phyloP scores from a whole-genome alignment of 1,140 invertebrate genomes.

The Formica exsecta region DNA sequence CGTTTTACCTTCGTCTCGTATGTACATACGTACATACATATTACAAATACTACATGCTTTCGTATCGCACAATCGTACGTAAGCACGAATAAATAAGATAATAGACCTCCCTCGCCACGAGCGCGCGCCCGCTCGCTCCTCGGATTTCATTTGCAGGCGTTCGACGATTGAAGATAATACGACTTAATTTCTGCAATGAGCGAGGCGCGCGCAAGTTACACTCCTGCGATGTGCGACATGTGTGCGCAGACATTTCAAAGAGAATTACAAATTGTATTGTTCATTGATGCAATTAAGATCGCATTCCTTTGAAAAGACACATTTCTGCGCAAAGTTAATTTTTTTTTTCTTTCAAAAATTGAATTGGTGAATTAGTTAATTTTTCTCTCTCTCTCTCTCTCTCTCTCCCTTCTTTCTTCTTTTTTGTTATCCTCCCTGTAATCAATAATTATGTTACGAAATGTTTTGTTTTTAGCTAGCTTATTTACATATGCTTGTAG shows the following conservation, averaged over 20 bases:
- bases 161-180: conserved; percentile 62
- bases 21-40: no score
- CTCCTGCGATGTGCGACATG: neutral
- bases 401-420: no score
- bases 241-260: neutral
- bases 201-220: conserved; percentile 22
- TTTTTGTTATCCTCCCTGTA: no score
- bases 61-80: conserved; percentile 22
- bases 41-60: conserved; percentile 13
- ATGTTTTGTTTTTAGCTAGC: neutral
- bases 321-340: neutral
- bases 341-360: neutral
- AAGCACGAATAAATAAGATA: conserved; percentile 57
- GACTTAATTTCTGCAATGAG: conserved; percentile 61
- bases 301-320: no score
- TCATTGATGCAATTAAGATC: neutral
- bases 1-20: no score
- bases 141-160: conserved; percentile 64
- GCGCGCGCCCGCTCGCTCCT: conserved; percentile 43
- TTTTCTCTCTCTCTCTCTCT: no score
- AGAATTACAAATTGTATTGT: neutral
- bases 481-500: neutral
- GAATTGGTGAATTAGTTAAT: neutral
- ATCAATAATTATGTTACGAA: neutral
- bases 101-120: conserved; percentile 39